Evolutionary conservation across 2,113 vertebrate genomes (phyloP).

Genomic region (Axis porcinus): DNA sequence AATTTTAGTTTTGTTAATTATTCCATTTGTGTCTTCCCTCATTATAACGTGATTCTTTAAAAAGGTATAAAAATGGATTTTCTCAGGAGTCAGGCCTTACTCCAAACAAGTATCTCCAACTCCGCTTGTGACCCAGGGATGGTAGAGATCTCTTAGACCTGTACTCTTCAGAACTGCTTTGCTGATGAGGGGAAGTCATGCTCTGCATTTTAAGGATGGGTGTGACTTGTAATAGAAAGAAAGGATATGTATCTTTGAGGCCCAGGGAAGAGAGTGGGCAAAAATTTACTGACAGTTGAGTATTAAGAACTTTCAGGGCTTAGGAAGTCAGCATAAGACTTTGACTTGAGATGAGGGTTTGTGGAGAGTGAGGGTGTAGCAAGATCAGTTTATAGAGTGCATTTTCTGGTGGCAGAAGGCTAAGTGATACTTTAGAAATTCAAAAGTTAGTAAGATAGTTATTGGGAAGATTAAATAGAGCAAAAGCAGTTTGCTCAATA

Average conservation of each 20-base stretch:
- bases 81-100: neutral
- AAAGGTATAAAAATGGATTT: slow-evolving; percentile 31
- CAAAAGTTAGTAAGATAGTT: neutral
- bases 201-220: neutral
- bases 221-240: neutral
- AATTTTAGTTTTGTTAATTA: slow-evolving; percentile 18
- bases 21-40: neutral
- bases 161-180: neutral
- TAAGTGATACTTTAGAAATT: neutral
- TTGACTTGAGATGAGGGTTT: slow-evolving; percentile 4
- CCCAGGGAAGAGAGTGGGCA: neutral
- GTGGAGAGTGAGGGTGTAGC: neutral
- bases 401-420: neutral
- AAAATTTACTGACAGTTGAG: neutral
- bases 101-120: neutral
- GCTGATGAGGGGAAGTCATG: neutral
- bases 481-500: neutral
- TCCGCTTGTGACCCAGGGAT: neutral
- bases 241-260: neutral
- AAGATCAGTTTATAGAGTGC: neutral
- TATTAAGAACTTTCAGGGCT: neutral
- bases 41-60: neutral
- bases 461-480: neutral
- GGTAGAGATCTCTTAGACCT: neutral
- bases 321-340: neutral